Conservation (phyloP, 2,113 vertebrate species). For the Antennarius striatus region DNA sequence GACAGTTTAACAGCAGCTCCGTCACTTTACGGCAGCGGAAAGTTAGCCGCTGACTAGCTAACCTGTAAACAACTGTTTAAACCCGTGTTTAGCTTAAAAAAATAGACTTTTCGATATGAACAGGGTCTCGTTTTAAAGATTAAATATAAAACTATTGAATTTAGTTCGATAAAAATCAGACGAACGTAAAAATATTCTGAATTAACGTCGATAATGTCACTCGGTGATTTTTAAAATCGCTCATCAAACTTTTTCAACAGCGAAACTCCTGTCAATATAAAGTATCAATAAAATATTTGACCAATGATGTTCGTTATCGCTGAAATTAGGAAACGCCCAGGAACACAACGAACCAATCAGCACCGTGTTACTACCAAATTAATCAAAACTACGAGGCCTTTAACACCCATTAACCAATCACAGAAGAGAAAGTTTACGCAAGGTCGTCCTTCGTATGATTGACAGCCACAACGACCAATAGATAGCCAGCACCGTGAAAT, state of each 20-base stretch:
- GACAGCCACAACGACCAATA: conserved; percentile 21
- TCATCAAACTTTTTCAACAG: background rate
- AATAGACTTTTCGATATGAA: background rate
- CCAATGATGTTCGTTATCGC: conserved; percentile 6
- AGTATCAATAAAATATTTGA: background rate
- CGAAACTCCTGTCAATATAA: background rate
- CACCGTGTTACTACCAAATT: background rate
- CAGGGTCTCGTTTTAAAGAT: background rate
- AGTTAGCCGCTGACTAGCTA: background rate
- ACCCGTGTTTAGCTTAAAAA: background rate
- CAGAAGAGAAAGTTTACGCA: rapidly evolving
- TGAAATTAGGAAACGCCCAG: background rate
- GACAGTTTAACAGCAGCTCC: background rate
- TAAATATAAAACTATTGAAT: rapidly evolving
- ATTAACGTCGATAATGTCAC: background rate
- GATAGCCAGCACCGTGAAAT: conserved; percentile 4
- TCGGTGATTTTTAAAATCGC: background rate
- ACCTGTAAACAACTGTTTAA: background rate
- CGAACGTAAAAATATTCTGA: background rate
- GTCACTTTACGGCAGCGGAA: background rate
- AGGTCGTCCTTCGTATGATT: rapidly evolving
- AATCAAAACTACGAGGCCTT: rapidly evolving
- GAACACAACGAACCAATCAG: background rate
- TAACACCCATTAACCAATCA: conserved; percentile 24
- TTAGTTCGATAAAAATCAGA: rapidly evolving